Evolutionary conservation across 2,888 invertebrate genomes (phyloP).

Genomic region (Carpatolechia fugitivella): DNA sequence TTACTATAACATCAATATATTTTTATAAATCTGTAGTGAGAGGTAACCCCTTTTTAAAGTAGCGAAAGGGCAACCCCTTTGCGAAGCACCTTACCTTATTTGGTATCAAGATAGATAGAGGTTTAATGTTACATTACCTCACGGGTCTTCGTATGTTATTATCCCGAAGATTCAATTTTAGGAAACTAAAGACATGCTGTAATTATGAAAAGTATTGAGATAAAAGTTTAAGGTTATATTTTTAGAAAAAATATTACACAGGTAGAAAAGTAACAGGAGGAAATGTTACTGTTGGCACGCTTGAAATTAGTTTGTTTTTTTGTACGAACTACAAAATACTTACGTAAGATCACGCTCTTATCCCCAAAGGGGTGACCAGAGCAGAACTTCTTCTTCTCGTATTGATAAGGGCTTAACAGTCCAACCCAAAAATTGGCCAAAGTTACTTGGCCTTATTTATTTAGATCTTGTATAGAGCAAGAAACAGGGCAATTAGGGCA

Average conservation of each 20-base stretch:
- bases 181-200: background rate
- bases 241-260: background rate
- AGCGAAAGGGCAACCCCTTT: background rate
- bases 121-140: slow-evolving; percentile 11
- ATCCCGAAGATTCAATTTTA: background rate
- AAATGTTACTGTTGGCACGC: no score
- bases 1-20: background rate
- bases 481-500: no score
- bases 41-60: background rate
- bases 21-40: background rate
- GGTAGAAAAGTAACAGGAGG: no score
- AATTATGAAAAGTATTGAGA: background rate
- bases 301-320: no score
- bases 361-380: no score
- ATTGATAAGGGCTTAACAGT: no score
- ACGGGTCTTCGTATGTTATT: slow-evolving; percentile 8
- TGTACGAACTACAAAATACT: no score
- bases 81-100: background rate
- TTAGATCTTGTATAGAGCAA: no score
- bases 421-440: no score
- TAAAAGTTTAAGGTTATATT: background rate
- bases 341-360: no score
- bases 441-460: no score
- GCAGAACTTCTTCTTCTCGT: no score
- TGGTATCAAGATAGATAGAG: slow-evolving; percentile 10